phyloP scores from a whole-genome alignment of 64 coral and sea anemone genomes.

The Montipora cactus region DNA sequence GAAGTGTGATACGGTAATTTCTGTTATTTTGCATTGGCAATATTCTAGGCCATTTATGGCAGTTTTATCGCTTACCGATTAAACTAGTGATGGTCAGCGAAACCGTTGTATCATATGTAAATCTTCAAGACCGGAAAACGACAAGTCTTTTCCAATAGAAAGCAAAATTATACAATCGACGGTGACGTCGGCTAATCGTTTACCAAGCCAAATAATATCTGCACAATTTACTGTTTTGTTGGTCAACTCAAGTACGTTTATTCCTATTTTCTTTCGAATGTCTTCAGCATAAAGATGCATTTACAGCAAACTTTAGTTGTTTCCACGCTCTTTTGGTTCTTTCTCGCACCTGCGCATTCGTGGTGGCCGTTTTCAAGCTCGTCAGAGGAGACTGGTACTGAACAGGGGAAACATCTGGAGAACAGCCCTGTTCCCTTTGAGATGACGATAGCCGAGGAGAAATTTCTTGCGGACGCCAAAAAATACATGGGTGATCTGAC shows the following conservation, averaged over 20 bases:
- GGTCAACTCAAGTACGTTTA: neutral
- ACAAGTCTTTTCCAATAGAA: too few relatives aligned
- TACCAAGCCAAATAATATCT: too few relatives aligned
- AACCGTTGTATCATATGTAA: neutral
- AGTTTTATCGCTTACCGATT: neutral
- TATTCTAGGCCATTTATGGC: neutral
- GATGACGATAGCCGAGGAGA: conserved; percentile 94
- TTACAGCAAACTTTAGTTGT: neutral
- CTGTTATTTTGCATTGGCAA: too few relatives aligned
- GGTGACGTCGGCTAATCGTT: neutral
- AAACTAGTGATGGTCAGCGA: neutral
- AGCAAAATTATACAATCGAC: too few relatives aligned
- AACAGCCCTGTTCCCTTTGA: conserved; percentile 95
- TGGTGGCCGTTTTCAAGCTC: conserved; percentile 75
- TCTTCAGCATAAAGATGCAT: conserved; percentile 14
- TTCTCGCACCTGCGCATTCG: neutral
- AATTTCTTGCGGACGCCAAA: conserved; percentile 81
- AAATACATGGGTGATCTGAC: conserved; percentile 94
- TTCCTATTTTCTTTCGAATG: neutral
- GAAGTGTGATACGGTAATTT: too few relatives aligned
- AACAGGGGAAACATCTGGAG: conserved; percentile 69
- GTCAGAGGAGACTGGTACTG: conserved; percentile 23
- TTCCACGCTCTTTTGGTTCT: neutral
- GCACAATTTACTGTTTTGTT: neutral
- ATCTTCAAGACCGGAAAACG: too few relatives aligned